These are phyloP conservation scores for Oryzias woworae DNA, from an alignment of 2,113 vertebrate species.

Conservation along the genomic window DNA sequence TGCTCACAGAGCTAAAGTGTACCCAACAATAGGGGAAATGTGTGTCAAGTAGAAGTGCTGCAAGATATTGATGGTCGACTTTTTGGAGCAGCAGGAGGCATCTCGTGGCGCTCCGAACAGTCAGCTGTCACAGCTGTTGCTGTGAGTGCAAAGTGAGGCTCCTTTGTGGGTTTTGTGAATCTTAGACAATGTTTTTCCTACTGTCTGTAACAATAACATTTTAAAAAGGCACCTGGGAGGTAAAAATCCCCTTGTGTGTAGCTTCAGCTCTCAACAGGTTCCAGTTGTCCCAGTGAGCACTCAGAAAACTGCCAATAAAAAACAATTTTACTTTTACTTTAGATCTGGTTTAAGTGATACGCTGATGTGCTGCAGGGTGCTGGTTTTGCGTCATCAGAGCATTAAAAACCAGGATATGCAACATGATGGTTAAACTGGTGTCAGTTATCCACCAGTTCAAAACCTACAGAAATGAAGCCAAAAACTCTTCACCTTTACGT, in stretches of 20 bases:
- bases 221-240: background rate
- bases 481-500: background rate
- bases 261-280: conserved; percentile 13
- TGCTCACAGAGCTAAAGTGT: background rate
- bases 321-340: too few species aligned
- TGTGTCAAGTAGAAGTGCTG: conserved; percentile 11
- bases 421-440: background rate
- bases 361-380: background rate
- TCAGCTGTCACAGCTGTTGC: conserved; percentile 11
- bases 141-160: conserved; percentile 23
- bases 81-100: conserved; percentile 22
- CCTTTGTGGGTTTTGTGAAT: background rate
- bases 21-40: background rate
- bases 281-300: conserved; percentile 5
- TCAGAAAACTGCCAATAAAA: background rate
- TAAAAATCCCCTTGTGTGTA: conserved; percentile 34
- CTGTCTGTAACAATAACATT: conserved; percentile 11
- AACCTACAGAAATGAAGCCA: too few species aligned
- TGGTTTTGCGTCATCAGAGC: background rate
- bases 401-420: conserved; percentile 24
- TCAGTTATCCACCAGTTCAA: too few species aligned
- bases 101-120: conserved; percentile 1
- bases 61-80: conserved; percentile 6
- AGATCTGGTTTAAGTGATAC: background rate
- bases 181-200: conserved; percentile 8